These are phyloP conservation scores for Norana najaformis DNA, from an alignment of 2,888 invertebrate species.

Conservation along the genomic window DNA sequence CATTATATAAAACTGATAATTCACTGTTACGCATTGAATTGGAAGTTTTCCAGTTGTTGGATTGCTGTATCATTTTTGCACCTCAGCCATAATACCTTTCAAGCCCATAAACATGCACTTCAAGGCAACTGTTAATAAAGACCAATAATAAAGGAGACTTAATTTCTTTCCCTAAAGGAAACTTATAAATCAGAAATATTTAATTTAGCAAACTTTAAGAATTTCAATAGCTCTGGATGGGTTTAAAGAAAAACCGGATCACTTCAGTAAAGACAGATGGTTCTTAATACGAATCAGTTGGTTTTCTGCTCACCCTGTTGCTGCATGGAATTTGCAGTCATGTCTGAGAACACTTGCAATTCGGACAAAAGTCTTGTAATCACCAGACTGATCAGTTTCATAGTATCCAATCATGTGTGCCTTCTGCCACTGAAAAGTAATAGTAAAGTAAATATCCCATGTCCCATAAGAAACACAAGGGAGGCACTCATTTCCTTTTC, in stretches of 20 bases:
- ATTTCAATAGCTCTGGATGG: neutral
- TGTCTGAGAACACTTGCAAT: slow-evolving; percentile 81
- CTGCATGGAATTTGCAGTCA: slow-evolving; percentile 88
- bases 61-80: neutral
- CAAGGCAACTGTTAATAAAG: no score
- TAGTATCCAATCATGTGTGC: slow-evolving; percentile 89
- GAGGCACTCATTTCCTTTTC: no score
- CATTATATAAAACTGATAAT: neutral
- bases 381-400: slow-evolving; percentile 64
- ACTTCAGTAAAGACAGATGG: no score
- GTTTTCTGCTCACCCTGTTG: neutral
- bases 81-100: neutral
- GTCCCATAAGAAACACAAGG: no score
- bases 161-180: neutral
- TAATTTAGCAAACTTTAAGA: neutral
- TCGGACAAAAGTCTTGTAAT: slow-evolving; percentile 52
- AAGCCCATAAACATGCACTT: neutral
- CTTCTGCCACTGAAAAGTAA: slow-evolving; percentile 65
- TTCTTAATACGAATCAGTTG: neutral
- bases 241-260: neutral
- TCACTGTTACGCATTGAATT: neutral
- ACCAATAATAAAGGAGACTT: no score
- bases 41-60: neutral
- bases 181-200: neutral
- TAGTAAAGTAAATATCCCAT: slow-evolving; percentile 16